phyloP scores from a whole-genome alignment of 2,797 vertebrate species.

The Meriones psammophilus region DNA sequence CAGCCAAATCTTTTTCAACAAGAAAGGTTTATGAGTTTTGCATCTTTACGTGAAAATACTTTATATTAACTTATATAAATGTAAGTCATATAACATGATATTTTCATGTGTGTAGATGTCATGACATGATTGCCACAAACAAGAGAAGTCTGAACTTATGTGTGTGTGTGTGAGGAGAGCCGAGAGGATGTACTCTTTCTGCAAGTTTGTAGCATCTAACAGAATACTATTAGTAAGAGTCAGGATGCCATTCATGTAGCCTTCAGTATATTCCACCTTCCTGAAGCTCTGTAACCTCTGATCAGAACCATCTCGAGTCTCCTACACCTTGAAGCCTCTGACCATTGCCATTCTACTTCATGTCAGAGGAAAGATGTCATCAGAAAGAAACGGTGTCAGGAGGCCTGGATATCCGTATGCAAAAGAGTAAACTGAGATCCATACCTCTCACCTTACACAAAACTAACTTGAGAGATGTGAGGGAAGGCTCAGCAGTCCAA shows the following conservation, averaged over 20 bases:
- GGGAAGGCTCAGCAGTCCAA: background rate
- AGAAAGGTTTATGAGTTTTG: background rate
- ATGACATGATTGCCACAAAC: background rate
- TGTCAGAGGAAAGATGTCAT: too few relatives aligned
- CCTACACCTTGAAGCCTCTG: background rate
- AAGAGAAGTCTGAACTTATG: background rate
- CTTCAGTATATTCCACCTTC: background rate
- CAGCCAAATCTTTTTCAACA: background rate
- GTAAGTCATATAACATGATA: background rate
- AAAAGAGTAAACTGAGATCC: background rate
- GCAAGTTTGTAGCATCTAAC: background rate
- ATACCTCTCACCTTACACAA: background rate
- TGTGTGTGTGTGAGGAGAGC: background rate
- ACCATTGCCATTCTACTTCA: background rate
- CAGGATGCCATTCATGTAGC: background rate
- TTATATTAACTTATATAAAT: background rate
- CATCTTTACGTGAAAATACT: background rate
- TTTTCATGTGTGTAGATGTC: background rate
- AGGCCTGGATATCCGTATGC: background rate
- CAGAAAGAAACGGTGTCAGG: background rate
- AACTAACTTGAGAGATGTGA: too few relatives aligned
- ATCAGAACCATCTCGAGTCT: too few relatives aligned
- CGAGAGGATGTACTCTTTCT: background rate
- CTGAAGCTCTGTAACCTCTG: background rate
- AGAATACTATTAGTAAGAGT: background rate